Evolutionary conservation across 2,888 invertebrate species (phyloP), one percentile per base, ranked within the genome.

Genomic region (Lasioglossum leucozonium): DNA sequence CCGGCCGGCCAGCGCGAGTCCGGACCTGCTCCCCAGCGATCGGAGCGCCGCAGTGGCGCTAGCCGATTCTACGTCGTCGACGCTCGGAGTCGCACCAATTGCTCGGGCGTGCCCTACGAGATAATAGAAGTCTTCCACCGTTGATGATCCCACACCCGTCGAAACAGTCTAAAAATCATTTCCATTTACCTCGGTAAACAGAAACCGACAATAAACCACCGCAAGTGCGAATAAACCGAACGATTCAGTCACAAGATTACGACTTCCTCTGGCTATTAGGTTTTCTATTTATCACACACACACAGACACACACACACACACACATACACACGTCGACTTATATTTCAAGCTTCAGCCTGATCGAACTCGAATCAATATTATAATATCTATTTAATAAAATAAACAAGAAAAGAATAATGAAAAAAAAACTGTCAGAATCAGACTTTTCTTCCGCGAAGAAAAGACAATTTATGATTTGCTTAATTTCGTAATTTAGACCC

Each of bases 341-440:
- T 69, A 69, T 2, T 44, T 34, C 42, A 22, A 55, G 75, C 22
- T 81, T 75, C n/a, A 4, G 11, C 10, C 58, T 18, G 26, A 18
- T 4, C 37, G 55, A 47, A 42, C 11, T 11, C 13, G 18, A 65
- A 72, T 51, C 11, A 74, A 18, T 62, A 42, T 78, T 30, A 30
- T 84, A 82, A 11, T 47, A 65, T 30, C 72, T 74, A 40, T 75
- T 75, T 79, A 75, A 79, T 73, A 73, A 58, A 82, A 69, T 79
- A 67, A 82, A 72, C 30, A 47, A 16, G 44, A 44, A 16, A 44
- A 44, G n/a, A n/a, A n/a, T n/a, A n/a, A n/a, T n/a, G n/a, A n/a
- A 22, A 22, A 22, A 8, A 22, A 51, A 51, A 62, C 58, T 4
- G 81, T 51, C 8, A 65, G n/a, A 81, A 47, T 42, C 72, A 22